Evolutionary conservation across 2,113 vertebrate species (phyloP), one percentile per base, ranked within the genome.

Genomic region (Galbula dea): DNA sequence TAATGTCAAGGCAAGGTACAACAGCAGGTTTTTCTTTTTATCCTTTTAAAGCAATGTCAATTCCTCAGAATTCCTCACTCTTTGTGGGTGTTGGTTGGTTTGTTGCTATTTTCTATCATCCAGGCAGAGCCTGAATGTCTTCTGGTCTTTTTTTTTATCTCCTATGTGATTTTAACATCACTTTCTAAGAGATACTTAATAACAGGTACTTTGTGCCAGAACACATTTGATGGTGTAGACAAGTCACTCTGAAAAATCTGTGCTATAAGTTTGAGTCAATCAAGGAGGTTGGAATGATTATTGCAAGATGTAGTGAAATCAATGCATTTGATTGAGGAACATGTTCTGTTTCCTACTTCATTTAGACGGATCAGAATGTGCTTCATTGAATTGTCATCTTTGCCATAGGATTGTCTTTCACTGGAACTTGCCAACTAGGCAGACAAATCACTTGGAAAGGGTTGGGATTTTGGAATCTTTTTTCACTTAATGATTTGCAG

Each of bases 301-400:
- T 95, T 94, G 55, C 58, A 91, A 94, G 84, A 84, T 82, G 41
- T 43, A 88, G 61, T 82, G 88, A 78, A 94, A 96, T 96, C 91
- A 87, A 79, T 90, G 84, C 71, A 72, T n/a, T n/a, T n/a, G n/a
- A n/a, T n/a, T n/a, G 78, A 88, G 81, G 69, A 91, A 88, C 49
- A 49, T 88, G 78, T 93, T 83, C 21, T 85, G 15, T 97, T 95
- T 88, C 75, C 89, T 82, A 36, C 36, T 90, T 94, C 57, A 69
- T 87, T 94, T 83, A 86, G 85, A 90, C 81, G 76, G 90, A 88
- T 96, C 58, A 52, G 67, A 43, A 15, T 12, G 6, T n/a, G 94
- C 57, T 81, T 74, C 11, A 17, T 12, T 43, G 68, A 74, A 54
- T 86, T 78, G 20, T 59, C 13, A 34, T 89, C 69, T 72, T 58